Conservation (phyloP, 2,797 vertebrate genomes). For the Lepilemur ruficaudatus region DNA sequence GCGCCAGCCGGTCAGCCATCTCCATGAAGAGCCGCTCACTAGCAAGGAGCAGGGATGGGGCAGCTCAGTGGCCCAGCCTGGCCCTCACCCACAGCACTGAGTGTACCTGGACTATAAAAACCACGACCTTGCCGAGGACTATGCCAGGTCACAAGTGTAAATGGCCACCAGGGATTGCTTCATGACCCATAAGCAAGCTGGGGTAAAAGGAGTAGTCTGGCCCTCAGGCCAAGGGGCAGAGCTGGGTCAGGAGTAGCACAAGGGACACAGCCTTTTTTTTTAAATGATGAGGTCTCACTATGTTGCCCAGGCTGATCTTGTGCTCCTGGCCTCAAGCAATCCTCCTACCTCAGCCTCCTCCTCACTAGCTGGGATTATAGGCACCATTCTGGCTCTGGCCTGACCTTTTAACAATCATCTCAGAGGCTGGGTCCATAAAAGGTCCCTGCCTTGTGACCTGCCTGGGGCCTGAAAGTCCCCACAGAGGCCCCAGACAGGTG, state of each 20-base stretch:
- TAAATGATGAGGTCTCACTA: not conserved
- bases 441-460: not conserved
- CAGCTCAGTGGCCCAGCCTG: not conserved
- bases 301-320: not conserved
- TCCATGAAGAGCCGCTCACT: conserved; percentile 92
- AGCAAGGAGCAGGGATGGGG: not conserved
- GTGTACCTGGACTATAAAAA: not conserved
- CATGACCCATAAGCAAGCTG: not conserved
- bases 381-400: not conserved
- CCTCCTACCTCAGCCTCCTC: not conserved
- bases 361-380: too few species aligned
- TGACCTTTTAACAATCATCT: not conserved
- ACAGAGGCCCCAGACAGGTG: not conserved
- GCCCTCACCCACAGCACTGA: not conserved
- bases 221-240: not conserved
- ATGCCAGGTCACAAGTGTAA: not conserved
- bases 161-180: not conserved
- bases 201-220: not conserved
- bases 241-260: not conserved
- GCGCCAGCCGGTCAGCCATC: conserved; percentile 92
- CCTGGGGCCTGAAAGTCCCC: not conserved
- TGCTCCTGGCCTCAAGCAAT: not conserved
- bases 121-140: not conserved
- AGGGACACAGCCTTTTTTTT: not conserved
- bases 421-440: not conserved